Percentiles rank a stretch among this genome's conserved stretches.
Conservation (phyloP, 2,888 invertebrate genomes). For the Tolmerus cingulatus region DNA sequence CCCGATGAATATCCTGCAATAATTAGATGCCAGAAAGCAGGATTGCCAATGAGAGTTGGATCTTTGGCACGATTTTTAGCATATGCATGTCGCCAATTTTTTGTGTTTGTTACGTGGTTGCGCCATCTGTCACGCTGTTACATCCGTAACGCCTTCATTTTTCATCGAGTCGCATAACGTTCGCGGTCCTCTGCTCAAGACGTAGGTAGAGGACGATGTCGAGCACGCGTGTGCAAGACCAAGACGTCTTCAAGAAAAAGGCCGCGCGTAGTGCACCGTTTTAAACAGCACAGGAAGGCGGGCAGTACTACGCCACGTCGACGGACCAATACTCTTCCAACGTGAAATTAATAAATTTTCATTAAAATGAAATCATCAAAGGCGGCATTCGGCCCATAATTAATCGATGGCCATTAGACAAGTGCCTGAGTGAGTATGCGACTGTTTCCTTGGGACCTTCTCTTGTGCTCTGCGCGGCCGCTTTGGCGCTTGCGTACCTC, state of each 20-base stretch:
- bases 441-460: not conserved
- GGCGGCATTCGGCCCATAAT: conserved; percentile 49
- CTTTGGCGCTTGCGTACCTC: not conserved
- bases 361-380: conserved; percentile 54
- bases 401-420: conserved; percentile 46
- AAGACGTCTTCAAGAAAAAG: not conserved
- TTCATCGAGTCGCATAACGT: conserved; percentile 38
- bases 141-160: conserved; percentile 45
- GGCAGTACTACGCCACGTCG: not conserved
- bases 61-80: conserved; percentile 22
- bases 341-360: conserved; percentile 53
- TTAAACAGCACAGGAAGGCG: conserved; percentile 18
- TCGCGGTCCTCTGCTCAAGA: not conserved
- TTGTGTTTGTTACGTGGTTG: conserved; percentile 29
- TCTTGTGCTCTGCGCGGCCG: not conserved
- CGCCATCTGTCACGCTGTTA: conserved; percentile 46
- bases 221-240: not conserved
- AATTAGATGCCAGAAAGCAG: not conserved
- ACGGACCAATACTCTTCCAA: conserved; percentile 27
- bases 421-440: conserved; percentile 39
- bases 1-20: not conserved
- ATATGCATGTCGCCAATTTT: conserved; percentile 12
- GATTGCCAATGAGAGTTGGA: not conserved
- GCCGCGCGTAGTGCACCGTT: not conserved
- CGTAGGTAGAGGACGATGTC: not conserved